Conservation (phyloP, 2,797 vertebrate genomes). For the Prunella strophiata region DNA sequence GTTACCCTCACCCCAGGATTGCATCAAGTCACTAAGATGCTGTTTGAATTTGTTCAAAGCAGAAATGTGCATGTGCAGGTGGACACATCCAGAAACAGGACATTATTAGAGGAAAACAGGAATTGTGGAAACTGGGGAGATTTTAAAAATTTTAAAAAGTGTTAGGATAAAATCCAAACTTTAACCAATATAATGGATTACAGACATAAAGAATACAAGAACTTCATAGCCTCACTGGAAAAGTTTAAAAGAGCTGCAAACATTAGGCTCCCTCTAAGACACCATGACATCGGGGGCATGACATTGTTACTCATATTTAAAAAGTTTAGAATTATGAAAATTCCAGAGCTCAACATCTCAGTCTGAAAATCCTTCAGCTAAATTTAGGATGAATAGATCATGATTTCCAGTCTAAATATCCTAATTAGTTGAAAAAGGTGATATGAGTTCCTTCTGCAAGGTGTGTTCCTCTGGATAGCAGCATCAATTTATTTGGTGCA, state of each 20-base stretch:
- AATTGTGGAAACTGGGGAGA: background rate
- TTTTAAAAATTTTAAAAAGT: background rate
- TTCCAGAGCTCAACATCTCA: background rate
- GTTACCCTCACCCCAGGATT: background rate
- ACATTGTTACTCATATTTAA: background rate
- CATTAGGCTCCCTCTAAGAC: background rate
- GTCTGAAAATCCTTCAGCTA: background rate
- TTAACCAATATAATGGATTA: background rate
- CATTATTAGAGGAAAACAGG: background rate
- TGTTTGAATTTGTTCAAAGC: background rate
- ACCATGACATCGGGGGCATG: accelerated
- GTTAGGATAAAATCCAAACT: background rate
- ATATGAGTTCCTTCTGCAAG: background rate
- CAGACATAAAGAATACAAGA: background rate
- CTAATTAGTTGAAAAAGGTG: background rate
- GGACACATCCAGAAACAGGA: background rate
- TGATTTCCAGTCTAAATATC: background rate
- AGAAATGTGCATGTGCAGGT: background rate
- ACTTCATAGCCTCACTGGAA: background rate
- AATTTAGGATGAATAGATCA: background rate
- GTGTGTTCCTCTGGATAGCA: background rate
- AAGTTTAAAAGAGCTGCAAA: background rate
- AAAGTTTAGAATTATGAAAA: background rate
- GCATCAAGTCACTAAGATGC: background rate
- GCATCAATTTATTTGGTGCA: background rate